Percentiles rank a stretch among this genome's conserved stretches.
Conservation (phyloP, 1,140 invertebrate species). For the Papilio dardanus region DNA sequence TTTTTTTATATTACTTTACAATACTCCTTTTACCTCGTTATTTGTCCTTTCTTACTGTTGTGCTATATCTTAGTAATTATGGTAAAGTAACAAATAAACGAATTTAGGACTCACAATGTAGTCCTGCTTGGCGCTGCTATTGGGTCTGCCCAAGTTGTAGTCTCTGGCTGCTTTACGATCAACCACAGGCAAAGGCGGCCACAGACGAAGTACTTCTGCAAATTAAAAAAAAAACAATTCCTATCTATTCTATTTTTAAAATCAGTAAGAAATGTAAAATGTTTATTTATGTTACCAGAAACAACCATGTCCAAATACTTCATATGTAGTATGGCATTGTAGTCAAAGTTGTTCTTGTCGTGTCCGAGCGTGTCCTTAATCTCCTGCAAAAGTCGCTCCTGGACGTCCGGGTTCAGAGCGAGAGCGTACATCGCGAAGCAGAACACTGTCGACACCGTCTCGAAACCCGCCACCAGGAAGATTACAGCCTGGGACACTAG, state of each 20-base stretch:
- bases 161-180: constrained; percentile 76
- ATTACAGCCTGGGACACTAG: constrained; percentile 65
- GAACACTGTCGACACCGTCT: constrained; percentile 84
- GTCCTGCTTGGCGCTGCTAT: constrained; percentile 52
- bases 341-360: constrained; percentile 55
- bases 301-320: constrained; percentile 67
- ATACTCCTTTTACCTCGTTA: too few relatives aligned
- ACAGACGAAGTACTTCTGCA: constrained; percentile 83
- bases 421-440: constrained; percentile 83
- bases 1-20: too few relatives aligned
- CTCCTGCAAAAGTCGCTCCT: constrained; percentile 74
- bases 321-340: constrained; percentile 56
- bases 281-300: constrained; percentile 57
- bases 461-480: constrained; percentile 84
- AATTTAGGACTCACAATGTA: constrained; percentile 54
- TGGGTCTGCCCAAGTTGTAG: constrained; percentile 73
- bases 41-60: too few relatives aligned
- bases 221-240: too few relatives aligned
- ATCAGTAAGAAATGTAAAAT: too few relatives aligned
- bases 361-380: constrained; percentile 47
- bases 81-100: neutral
- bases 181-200: constrained; percentile 70
- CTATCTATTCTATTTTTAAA: too few relatives aligned
- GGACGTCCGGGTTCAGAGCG: constrained; percentile 83
- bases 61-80: too few relatives aligned